phyloP scores from a whole-genome alignment of 1,140 invertebrate genomes.

The Medauroidea extradentata region DNA sequence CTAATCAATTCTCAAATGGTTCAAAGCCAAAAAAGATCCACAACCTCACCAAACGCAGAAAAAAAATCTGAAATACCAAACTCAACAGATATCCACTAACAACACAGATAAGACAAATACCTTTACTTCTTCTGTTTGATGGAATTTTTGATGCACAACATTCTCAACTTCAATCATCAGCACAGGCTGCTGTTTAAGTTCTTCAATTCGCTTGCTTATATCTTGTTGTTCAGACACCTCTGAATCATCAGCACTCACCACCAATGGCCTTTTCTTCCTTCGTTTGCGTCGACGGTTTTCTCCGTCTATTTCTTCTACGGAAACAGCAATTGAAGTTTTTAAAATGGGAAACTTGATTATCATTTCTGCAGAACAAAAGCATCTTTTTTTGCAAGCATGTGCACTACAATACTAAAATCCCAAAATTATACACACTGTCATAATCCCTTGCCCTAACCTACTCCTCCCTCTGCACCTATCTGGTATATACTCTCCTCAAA shows the following conservation, averaged over 20 bases:
- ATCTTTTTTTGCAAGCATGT: no score
- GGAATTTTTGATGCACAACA: conserved; percentile 82
- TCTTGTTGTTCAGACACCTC: background rate
- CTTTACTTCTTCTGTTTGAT: conserved; percentile 93
- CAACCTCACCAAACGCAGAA: no score
- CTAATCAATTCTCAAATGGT: no score
- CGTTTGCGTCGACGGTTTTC: conserved; percentile 50
- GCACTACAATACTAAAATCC: no score
- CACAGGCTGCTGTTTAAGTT: conserved; percentile 47
- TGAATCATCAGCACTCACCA: background rate
- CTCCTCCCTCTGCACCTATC: no score
- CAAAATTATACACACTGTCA: no score
- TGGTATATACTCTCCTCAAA: no score
- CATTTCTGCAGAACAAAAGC: conserved; percentile 11
- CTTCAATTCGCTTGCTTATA: background rate
- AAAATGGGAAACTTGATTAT: conserved; percentile 21
- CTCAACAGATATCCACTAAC: no score
- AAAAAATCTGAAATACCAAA: no score
- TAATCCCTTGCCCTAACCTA: no score
- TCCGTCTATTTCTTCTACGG: conserved; percentile 50
- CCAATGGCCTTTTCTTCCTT: conserved; percentile 29
- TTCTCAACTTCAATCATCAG: conserved; percentile 97
- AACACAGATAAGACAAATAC: conserved; percentile 38
- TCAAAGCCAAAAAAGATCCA: no score
- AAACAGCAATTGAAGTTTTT: conserved; percentile 24